Conservation (phyloP, 2,797 vertebrate species). For the Tadarida brasiliensis region DNA sequence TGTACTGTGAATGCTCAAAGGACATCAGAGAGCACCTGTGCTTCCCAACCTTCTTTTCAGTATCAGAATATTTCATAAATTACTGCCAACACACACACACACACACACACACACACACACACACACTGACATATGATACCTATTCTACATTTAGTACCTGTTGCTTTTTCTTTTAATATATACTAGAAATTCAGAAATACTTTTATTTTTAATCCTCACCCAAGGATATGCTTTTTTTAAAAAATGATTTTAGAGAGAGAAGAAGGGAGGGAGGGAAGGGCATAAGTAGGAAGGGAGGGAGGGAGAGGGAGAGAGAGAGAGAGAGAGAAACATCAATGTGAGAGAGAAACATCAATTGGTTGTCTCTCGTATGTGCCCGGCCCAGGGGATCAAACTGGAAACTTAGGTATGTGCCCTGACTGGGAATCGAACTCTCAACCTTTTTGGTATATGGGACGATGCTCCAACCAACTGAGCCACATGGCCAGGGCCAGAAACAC, state of each 20-base stretch:
- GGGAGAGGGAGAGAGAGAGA: background rate
- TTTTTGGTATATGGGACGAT: background rate
- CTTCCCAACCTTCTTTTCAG: background rate
- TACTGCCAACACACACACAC: background rate
- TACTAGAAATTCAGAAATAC: background rate
- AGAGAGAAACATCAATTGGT: background rate
- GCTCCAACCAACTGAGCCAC: background rate
- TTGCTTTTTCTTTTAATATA: background rate
- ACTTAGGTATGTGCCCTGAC: background rate
- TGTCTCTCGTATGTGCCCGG: background rate
- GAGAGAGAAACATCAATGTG: background rate
- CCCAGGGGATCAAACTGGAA: background rate
- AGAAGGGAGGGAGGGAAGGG: too few relatives aligned
- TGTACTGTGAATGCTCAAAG: background rate
- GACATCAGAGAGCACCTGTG: background rate
- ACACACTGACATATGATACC: background rate
- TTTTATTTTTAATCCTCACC: too few relatives aligned
- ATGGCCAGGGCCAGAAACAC: background rate
- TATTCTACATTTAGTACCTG: background rate
- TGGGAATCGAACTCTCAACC: background rate
- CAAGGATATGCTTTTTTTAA: too few relatives aligned
- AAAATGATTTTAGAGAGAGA: background rate
- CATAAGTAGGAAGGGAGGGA: too few relatives aligned
- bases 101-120: background rate
- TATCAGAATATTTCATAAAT: background rate